Evolutionary conservation across 1,140 invertebrate genomes (phyloP).

Genomic region (Drosophila nebulosa): DNA sequence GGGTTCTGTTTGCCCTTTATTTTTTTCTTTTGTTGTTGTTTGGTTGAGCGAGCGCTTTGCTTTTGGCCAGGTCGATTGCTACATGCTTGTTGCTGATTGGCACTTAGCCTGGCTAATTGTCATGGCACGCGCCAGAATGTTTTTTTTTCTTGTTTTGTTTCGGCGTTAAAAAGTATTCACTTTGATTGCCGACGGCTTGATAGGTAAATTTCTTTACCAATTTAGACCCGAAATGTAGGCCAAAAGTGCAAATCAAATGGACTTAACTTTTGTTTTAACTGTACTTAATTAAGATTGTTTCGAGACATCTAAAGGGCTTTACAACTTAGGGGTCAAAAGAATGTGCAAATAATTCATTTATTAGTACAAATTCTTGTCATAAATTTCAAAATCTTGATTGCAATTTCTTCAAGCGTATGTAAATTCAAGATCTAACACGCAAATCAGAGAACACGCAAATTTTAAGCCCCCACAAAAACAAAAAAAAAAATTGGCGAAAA

Average conservation of each 20-base stretch:
- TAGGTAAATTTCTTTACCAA: conserved; percentile 25
- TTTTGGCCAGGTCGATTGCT: conserved; percentile 35
- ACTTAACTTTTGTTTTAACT: background rate
- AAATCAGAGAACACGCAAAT: too few relatives aligned
- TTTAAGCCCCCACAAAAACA: too few relatives aligned
- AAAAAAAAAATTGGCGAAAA: too few relatives aligned
- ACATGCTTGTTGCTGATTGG: conserved; percentile 59
- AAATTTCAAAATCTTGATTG: too few relatives aligned
- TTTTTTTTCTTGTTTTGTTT: background rate
- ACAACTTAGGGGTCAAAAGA: too few relatives aligned
- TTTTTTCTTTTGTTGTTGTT: background rate
- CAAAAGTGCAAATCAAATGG: conserved; percentile 42
- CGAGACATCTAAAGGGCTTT: too few relatives aligned
- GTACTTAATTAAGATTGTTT: background rate
- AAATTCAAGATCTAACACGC: too few relatives aligned
- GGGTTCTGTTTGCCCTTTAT: conserved; percentile 12
- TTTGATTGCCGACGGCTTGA: conserved; percentile 19
- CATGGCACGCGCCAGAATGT: conserved; percentile 47
- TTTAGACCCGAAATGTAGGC: conserved; percentile 39
- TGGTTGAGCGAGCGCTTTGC: conserved; percentile 5
- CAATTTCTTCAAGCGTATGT: too few relatives aligned
- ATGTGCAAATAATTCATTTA: background rate
- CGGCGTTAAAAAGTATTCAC: background rate
- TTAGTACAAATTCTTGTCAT: too few relatives aligned
- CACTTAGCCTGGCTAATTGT: conserved; percentile 64